phyloP scores from a whole-genome alignment of 2,797 vertebrate genomes.

The Dermochelys coriacea region DNA sequence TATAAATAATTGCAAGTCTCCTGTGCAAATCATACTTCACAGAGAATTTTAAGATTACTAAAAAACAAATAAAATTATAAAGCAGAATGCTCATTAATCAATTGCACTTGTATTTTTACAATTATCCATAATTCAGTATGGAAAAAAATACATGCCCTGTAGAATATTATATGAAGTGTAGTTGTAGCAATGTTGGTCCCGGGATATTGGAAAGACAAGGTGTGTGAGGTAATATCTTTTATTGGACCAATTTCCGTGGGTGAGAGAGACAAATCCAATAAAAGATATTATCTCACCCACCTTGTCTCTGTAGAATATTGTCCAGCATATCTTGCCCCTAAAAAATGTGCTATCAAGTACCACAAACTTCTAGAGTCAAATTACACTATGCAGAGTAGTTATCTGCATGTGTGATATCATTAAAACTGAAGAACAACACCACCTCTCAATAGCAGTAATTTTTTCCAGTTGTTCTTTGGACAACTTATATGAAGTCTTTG shows the following conservation, averaged over 20 bases:
- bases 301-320: neutral
- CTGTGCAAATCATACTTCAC: constrained; percentile 8
- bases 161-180: no score
- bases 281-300: no score
- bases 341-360: neutral
- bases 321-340: neutral
- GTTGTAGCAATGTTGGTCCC: no score
- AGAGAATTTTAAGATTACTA: constrained; percentile 23
- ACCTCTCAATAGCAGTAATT: neutral
- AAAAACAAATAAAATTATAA: neutral
- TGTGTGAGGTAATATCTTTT: no score
- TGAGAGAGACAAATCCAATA: no score
- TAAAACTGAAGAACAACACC: neutral
- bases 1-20: constrained; percentile 11
- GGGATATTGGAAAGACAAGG: no score
- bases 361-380: neutral
- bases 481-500: fast-evolving
- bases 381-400: neutral
- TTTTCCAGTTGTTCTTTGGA: neutral
- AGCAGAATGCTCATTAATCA: neutral
- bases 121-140: neutral
- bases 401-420: neutral
- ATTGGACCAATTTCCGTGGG: no score
- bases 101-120: neutral
- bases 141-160: neutral